Evolutionary conservation across 2,797 vertebrate genomes (phyloP).

Genomic region (Cynopterus sphinx): DNA sequence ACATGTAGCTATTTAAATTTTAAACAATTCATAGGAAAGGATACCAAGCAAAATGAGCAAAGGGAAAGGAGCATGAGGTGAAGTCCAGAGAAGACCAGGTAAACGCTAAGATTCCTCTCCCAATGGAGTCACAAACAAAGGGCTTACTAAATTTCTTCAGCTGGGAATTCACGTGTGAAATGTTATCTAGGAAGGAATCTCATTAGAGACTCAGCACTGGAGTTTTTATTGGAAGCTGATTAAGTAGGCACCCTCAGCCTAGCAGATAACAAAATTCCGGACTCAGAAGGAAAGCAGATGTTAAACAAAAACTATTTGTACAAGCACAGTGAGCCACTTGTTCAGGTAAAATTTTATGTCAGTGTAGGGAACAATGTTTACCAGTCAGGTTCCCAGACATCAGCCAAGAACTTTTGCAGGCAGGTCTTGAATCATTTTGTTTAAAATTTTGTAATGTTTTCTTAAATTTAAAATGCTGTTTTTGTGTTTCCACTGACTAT

Average conservation of each 20-base stretch:
- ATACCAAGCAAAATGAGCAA: background rate
- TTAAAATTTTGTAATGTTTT: conserved; percentile 34
- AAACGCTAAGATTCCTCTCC: background rate
- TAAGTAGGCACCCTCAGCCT: background rate
- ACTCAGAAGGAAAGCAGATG: background rate
- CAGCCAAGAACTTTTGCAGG: background rate
- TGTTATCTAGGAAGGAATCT: background rate
- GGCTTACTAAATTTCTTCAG: background rate
- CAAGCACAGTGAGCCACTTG: background rate
- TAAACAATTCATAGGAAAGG: background rate
- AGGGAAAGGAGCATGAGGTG: background rate
- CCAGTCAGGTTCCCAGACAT: background rate
- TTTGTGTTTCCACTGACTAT: conserved; percentile 2
- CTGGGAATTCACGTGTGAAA: background rate
- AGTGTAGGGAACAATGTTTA: background rate
- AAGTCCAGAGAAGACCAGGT: background rate
- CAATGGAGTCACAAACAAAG: background rate
- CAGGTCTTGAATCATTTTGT: background rate
- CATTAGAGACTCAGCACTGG: background rate
- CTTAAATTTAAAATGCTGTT: conserved; percentile 23
- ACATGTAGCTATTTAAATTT: background rate
- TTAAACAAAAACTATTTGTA: background rate
- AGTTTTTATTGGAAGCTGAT: background rate
- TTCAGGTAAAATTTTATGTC: background rate
- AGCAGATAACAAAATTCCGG: background rate